Conservation (phyloP, 2,888 invertebrate genomes). For the Rotaria magnacalcarata region DNA sequence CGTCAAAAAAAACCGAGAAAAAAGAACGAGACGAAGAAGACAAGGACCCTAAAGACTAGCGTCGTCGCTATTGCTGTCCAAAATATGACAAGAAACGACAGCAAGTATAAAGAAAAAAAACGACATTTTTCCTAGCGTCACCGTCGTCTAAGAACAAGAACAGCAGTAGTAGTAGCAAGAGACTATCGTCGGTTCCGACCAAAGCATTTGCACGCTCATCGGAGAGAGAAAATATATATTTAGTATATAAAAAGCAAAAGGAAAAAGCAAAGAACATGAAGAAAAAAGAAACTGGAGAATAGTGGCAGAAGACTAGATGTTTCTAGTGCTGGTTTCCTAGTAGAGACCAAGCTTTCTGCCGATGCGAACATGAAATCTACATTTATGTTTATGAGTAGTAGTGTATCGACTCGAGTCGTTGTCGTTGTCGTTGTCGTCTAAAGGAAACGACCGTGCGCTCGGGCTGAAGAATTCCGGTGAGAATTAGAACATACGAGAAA, state of each 20-base stretch:
- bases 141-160: conserved; percentile 6
- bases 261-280: neutral
- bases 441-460: conserved; percentile 27
- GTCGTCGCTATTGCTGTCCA: neutral
- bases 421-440: neutral
- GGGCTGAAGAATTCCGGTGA: conserved; percentile 32
- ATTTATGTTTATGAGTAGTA: neutral
- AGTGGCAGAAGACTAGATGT: neutral
- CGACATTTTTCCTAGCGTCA: neutral
- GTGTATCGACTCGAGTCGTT: conserved; percentile 5
- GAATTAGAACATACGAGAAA: conserved; percentile 18
- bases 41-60: conserved; percentile 5
- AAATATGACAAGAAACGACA: conserved; percentile 1
- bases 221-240: neutral
- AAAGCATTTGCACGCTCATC: conserved; percentile 3
- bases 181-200: conserved; percentile 22
- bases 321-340: conserved; percentile 22
- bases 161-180: neutral
- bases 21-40: neutral
- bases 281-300: conserved; percentile 7
- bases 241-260: neutral
- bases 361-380: conserved; percentile 21
- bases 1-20: neutral
- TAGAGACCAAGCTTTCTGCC: neutral
- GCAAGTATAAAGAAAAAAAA: neutral